These are phyloP conservation scores for Abrostola triplasia DNA, from an alignment of 2,888 invertebrate genomes.

Conservation along the genomic window DNA sequence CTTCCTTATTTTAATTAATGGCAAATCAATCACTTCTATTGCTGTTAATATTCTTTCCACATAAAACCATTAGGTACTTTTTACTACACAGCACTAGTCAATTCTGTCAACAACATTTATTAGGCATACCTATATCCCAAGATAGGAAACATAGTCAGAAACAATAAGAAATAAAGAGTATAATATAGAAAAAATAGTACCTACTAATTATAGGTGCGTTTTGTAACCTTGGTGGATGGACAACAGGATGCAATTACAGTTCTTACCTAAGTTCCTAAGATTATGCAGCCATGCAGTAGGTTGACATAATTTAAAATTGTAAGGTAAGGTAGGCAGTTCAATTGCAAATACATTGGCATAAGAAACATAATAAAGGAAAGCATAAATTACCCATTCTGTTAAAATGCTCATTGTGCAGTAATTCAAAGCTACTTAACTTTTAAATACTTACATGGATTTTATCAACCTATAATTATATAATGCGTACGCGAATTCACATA, in stretches of 20 bases:
- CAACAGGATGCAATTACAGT: background rate
- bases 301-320: background rate
- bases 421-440: background rate
- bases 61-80: slow-evolving; percentile 12
- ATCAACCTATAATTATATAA: too few species aligned
- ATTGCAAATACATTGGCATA: too few species aligned
- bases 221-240: too few species aligned
- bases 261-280: background rate
- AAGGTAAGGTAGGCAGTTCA: too few species aligned
- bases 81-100: slow-evolving; percentile 16
- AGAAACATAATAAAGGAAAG: background rate
- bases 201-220: background rate
- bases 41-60: slow-evolving; percentile 10
- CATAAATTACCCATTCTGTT: background rate
- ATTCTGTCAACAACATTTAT: slow-evolving; percentile 27
- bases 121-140: slow-evolving; percentile 17
- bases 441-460: background rate
- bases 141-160: slow-evolving; percentile 8
- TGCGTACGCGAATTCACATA: too few species aligned
- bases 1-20: too few species aligned
- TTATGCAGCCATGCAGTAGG: slow-evolving; percentile 1
- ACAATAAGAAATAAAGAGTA: slow-evolving; percentile 1
- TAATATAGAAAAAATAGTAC: slow-evolving; percentile 4
- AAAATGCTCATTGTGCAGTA: background rate
- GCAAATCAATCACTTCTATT: background rate